Evolutionary conservation across 2,113 vertebrate species (phyloP).

Genomic region (Poicephalus meyeri): DNA sequence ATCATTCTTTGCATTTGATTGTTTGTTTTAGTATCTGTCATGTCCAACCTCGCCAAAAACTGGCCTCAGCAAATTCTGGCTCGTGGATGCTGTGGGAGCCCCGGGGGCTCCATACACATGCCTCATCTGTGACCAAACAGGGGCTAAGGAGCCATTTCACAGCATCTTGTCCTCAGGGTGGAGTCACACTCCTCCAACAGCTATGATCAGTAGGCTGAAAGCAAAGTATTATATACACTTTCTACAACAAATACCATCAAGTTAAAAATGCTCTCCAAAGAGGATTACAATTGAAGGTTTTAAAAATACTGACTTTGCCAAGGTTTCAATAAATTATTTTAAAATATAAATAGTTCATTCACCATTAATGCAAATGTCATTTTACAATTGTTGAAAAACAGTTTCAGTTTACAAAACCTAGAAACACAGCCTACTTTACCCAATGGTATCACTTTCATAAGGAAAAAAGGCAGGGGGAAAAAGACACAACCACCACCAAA

Average conservation of each 20-base stretch:
- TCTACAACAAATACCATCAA: not conserved
- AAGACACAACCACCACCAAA: not conserved
- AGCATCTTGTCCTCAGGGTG: too few species aligned
- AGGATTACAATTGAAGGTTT: slow-evolving; percentile 7
- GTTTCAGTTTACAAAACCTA: slow-evolving; percentile 14
- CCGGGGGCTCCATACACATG: too few species aligned
- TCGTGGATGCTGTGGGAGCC: too few species aligned
- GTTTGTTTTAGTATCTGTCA: too few species aligned
- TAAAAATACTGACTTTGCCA: slow-evolving; percentile 44
- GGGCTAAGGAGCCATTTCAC: too few species aligned
- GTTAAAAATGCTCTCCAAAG: slow-evolving; percentile 41
- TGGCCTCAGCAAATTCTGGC: too few species aligned
- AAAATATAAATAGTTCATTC: slow-evolving; percentile 41
- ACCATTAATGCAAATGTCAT: not conserved
- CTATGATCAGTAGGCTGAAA: too few species aligned
- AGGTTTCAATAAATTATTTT: slow-evolving; percentile 49
- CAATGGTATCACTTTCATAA: not conserved
- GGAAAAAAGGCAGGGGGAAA: not conserved
- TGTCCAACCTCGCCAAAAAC: too few species aligned
- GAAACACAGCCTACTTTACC: not conserved
- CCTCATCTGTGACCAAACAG: too few species aligned
- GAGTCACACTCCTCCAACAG: too few species aligned
- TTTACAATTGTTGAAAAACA: not conserved
- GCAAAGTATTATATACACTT: too few species aligned
- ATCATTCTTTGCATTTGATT: too few species aligned